Evolutionary conservation across 2,113 vertebrate species (phyloP), one percentile per base, ranked within the genome.

Genomic region (Nematolebias whitei): DNA sequence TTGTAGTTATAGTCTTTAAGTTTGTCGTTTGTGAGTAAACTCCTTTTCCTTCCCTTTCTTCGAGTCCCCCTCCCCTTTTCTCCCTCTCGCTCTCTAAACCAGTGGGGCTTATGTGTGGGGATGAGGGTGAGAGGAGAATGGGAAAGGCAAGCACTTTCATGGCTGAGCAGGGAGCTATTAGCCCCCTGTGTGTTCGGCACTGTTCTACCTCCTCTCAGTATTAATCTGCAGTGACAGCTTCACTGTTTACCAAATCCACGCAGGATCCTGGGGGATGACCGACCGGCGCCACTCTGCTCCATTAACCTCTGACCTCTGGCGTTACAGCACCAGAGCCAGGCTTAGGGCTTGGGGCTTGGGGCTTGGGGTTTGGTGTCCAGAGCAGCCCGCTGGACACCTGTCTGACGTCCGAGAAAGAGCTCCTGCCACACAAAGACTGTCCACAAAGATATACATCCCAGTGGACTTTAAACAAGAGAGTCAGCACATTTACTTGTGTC

Each of bases 161-260:
- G 80, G 83, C 82, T 91, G 83, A 87, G 73, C 85, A 84, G 77
- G 84, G 86, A 90, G 80, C 87, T 83, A 88, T 90, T 89, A 88
- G 85, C 74, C 88, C 84, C 82, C 79, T 19, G 71, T 85, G 87
- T 64, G 74, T 74, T 71, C 4, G 10, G 68, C 62, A 72, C 80
- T 81, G 72, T 69, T 84, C 82, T 85, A 81, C 78, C 82, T 85
- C 79, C 85, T 78, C 82, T 87, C 80, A 45, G 85, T 92, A 88
- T 94, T 93, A 92, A 94, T 93, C 92, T 89, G 89, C 91, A 90
- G 80, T 94, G 93, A 93, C 93, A 93, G 91, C 79, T 88, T 82
- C 85, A 86, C 84, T 94, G 91, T 93, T 94, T 92, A 94, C 90
- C 74, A 94, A 92, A 93, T 92, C 90, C 90, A 89, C 85, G 77